phyloP scores from a whole-genome alignment of 2,888 invertebrate species.

The Dichetophora obliterata region DNA sequence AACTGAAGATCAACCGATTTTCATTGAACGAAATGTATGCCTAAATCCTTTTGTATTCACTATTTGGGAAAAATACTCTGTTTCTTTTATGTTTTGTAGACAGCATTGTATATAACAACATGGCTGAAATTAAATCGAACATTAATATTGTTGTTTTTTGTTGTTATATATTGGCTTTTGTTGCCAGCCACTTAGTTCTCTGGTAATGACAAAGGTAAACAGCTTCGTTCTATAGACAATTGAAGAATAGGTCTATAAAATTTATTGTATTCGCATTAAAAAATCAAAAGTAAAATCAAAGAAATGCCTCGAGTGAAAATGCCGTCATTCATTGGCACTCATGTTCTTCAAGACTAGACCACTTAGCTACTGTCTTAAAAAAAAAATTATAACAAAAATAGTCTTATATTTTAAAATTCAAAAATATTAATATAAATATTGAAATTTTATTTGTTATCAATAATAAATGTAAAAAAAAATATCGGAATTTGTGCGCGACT shows the following conservation, averaged over 20 bases:
- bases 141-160: not conserved
- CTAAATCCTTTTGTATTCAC: not conserved
- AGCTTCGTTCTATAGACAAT: not conserved
- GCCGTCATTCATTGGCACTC: too few relatives aligned
- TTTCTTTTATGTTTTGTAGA: not conserved
- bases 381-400: too few relatives aligned
- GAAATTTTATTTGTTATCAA: too few relatives aligned
- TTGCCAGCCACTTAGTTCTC: not conserved
- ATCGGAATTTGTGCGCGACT: too few relatives aligned
- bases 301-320: too few relatives aligned
- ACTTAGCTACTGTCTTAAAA: too few relatives aligned
- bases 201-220: not conserved
- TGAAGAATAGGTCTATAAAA: not conserved
- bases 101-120: not conserved
- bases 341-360: too few relatives aligned
- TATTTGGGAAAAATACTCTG: not conserved
- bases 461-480: too few relatives aligned
- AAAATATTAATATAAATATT: too few relatives aligned
- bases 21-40: not conserved
- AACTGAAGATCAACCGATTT: not conserved
- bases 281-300: not conserved
- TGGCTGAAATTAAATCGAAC: conserved; percentile 8
- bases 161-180: conserved; percentile 7
- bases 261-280: not conserved
- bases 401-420: too few relatives aligned